Evolutionary conservation across 2,888 invertebrate species (phyloP).

Genomic region (Leptopterna dolabrata): DNA sequence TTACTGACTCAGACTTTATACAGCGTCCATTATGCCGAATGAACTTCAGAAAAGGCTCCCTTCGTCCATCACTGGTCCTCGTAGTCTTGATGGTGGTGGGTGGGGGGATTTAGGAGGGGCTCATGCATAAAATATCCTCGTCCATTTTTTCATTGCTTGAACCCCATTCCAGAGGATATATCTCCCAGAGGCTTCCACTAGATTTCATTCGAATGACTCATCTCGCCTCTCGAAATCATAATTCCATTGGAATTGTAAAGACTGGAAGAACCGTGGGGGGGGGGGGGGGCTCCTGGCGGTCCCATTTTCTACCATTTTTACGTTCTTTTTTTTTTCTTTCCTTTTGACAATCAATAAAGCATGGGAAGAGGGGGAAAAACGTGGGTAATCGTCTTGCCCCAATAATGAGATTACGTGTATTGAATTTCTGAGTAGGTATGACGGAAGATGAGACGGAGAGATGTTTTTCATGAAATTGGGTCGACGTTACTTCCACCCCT

Average conservation of each 20-base stretch:
- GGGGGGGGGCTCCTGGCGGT: too few species aligned
- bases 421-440: background rate
- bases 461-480: slow-evolving; percentile 11
- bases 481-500: background rate
- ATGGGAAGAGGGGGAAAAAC: background rate
- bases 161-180: background rate
- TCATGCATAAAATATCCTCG: slow-evolving; percentile 28
- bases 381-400: background rate
- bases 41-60: background rate
- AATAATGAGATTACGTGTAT: slow-evolving; percentile 11
- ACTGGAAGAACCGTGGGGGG: too few species aligned
- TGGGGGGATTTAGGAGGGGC: background rate
- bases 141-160: slow-evolving; percentile 8
- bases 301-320: background rate
- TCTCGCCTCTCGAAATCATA: slow-evolving; percentile 9
- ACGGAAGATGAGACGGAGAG: background rate
- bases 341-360: background rate
- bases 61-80: background rate
- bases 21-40: slow-evolving; percentile 13
- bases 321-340: background rate
- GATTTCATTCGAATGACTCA: slow-evolving; percentile 29
- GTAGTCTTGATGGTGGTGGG: too few species aligned
- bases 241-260: background rate
- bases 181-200: slow-evolving; percentile 8
- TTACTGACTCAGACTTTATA: background rate